Evolutionary conservation across 2,113 vertebrate species (phyloP), one percentile per base, ranked within the genome.

Genomic region (Mus spicilegus): DNA sequence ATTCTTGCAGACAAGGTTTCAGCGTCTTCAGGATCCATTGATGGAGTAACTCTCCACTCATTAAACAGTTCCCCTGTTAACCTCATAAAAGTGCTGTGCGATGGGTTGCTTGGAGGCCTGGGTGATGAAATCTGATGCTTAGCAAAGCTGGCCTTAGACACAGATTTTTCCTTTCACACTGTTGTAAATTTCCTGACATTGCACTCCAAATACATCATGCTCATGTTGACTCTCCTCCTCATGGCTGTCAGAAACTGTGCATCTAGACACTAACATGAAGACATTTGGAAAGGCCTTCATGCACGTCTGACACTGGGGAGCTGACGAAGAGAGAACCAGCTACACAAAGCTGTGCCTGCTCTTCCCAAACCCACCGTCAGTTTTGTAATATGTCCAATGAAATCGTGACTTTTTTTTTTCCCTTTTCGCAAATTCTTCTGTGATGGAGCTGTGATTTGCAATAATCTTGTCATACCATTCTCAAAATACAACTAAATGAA

Each of bases 401-500:
- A 97, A 97, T 95, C 95, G 89, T 96, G 78, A 93, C 49, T 78
- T 63, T 78, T 94, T 95, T 75, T 73, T 95, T 96, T 63, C 11
- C 89, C 93, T 73, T 58, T 36, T 76, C 36, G 54, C 87, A 94
- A 96, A 97, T 97, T 97, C 95, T 96, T 96, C 96, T 97, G 93
- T 98, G 97, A 97, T 97, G 96, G 96, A 97, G 90, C 90, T 91
- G 95, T 97, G 97, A 98, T 98, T 97, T 98, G 96, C 98, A 98
- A 98, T 98, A 98, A 98, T 98, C 97, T 98, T 98, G 98, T 98
- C 98, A 94, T 97, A 94, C 97, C 96, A 97, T 97, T 96, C 98
- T 98, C 98, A 98, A 97, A 98, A 97, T 98, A 98, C 95, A 98
- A 96, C 95, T 97, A 98, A 98, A 98, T 98, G 98, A 98, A 98